phyloP scores from a whole-genome alignment of 30 jellyfish, hydroid and myxozoan genomes.

The Mastigias papua region DNA sequence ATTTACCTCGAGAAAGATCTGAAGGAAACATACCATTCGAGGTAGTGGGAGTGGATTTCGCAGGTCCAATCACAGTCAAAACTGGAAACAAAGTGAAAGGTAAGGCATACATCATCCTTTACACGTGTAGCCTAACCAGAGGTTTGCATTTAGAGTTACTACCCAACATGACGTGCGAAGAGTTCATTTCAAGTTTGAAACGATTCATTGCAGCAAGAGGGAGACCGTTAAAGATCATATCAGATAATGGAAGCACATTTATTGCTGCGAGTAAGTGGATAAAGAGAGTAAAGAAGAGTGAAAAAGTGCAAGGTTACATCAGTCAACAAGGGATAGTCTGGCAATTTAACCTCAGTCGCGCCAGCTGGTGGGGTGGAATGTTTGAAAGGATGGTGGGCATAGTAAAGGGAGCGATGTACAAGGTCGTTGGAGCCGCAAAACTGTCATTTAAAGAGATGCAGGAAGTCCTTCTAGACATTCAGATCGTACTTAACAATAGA shows the following conservation, averaged over 20 bases:
- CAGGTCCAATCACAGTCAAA: too few relatives aligned
- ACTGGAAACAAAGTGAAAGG: too few relatives aligned
- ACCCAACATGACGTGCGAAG: too few relatives aligned
- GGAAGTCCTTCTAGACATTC: conserved; percentile 57
- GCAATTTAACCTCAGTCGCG: conserved; percentile 65
- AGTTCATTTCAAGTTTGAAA: too few relatives aligned
- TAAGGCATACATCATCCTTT: too few relatives aligned
- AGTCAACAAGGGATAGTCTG: conserved; percentile 29
- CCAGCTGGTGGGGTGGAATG: conserved; percentile 67
- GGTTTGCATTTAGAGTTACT: too few relatives aligned
- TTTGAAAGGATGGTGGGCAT: background rate
- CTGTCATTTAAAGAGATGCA: conserved; percentile 58
- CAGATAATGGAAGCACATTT: conserved; percentile 19
- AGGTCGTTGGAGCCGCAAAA: conserved; percentile 56
- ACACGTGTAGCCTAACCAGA: too few relatives aligned
- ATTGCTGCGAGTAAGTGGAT: conserved; percentile 16
- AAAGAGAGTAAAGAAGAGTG: conserved; percentile 44
- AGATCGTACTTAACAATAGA: conserved; percentile 12
- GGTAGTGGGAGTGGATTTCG: too few relatives aligned
- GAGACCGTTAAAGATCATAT: background rate
- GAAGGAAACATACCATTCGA: too few relatives aligned
- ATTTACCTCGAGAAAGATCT: too few relatives aligned
- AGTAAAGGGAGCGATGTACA: background rate
- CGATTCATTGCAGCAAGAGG: too few relatives aligned
- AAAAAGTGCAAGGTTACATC: background rate